These are phyloP conservation scores for Macaria liturata DNA, from an alignment of 2,888 invertebrate genomes.

Conservation along the genomic window DNA sequence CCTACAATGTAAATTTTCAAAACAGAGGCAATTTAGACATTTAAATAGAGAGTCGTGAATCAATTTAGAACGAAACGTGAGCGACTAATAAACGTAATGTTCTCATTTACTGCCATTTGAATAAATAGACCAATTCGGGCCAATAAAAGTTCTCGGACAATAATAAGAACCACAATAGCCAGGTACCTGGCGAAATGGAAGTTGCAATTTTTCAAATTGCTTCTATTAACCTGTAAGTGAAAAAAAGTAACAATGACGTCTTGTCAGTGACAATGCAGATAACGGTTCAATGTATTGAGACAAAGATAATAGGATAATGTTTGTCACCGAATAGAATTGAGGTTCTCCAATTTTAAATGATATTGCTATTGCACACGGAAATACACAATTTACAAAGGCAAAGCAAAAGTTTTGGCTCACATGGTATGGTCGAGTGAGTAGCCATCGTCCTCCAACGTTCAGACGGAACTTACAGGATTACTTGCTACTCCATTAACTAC, in stretches of 20 bases:
- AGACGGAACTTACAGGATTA: slow-evolving; percentile 14
- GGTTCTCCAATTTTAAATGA: slow-evolving; percentile 38
- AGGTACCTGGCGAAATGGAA: slow-evolving; percentile 29
- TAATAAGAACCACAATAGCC: slow-evolving; percentile 30
- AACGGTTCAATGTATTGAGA: slow-evolving; percentile 40
- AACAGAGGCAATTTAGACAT: slow-evolving; percentile 14
- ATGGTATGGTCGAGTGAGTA: too few species aligned
- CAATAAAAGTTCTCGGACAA: slow-evolving; percentile 40
- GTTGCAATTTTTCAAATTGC: slow-evolving; percentile 36
- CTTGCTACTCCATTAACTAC: slow-evolving; percentile 19
- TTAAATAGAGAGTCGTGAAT: slow-evolving; percentile 22
- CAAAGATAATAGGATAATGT: slow-evolving; percentile 41
- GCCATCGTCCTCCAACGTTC: background rate
- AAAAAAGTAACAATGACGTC: slow-evolving; percentile 34
- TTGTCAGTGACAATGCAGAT: slow-evolving; percentile 35
- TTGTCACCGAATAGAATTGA: slow-evolving; percentile 40
- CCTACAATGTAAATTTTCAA: slow-evolving; percentile 2
- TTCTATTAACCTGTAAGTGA: slow-evolving; percentile 18
- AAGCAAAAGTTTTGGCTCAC: too few species aligned
- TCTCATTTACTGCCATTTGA: slow-evolving; percentile 38
- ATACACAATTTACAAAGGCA: background rate
- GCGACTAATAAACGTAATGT: slow-evolving; percentile 35
- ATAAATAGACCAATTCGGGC: slow-evolving; percentile 43
- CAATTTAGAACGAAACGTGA: slow-evolving; percentile 26
- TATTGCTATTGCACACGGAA: slow-evolving; percentile 11